Percentiles rank a stretch among this genome's conserved stretches.
Evolutionary conservation across 2,888 invertebrate species (phyloP).

Genomic region (Hypena proboscidalis): DNA sequence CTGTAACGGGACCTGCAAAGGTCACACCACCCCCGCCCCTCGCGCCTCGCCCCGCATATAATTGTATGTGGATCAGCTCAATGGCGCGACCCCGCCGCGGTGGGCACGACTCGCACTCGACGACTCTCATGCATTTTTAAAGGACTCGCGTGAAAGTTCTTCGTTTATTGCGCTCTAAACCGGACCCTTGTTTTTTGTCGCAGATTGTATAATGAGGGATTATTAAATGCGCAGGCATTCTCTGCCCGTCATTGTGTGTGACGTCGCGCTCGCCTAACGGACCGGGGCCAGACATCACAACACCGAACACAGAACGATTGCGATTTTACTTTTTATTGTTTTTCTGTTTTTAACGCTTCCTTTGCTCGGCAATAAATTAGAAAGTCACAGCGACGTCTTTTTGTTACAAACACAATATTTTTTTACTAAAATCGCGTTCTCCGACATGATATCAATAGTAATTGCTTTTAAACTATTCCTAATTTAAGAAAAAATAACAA

Average conservation of each 20-base stretch:
- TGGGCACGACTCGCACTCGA: background rate
- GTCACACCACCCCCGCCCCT: slow-evolving; percentile 51
- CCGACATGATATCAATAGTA: slow-evolving; percentile 53
- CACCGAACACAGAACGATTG: slow-evolving; percentile 39
- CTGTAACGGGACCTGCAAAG: slow-evolving; percentile 71
- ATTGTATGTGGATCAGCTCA: slow-evolving; percentile 13
- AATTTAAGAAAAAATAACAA: slow-evolving; percentile 32
- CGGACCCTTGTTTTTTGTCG: slow-evolving; percentile 15
- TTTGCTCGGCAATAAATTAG: slow-evolving; percentile 69
- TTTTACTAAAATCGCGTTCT: slow-evolving; percentile 65
- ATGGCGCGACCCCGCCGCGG: background rate
- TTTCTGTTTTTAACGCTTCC: slow-evolving; percentile 53
- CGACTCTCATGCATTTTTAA: slow-evolving; percentile 19
- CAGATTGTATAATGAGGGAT: slow-evolving; percentile 21
- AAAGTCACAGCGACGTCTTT: slow-evolving; percentile 54
- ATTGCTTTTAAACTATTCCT: slow-evolving; percentile 47
- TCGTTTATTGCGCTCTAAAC: slow-evolving; percentile 19
- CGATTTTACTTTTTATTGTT: slow-evolving; percentile 62
- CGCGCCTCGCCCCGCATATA: slow-evolving; percentile 8
- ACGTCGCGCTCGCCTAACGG: slow-evolving; percentile 13
- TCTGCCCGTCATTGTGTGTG: slow-evolving; percentile 1
- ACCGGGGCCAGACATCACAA: too few species aligned
- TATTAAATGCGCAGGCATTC: slow-evolving; percentile 16
- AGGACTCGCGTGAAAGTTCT: slow-evolving; percentile 18
- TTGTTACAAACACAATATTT: slow-evolving; percentile 46